Conservation (phyloP, 2,888 invertebrate species). For the Thyatira batis region DNA sequence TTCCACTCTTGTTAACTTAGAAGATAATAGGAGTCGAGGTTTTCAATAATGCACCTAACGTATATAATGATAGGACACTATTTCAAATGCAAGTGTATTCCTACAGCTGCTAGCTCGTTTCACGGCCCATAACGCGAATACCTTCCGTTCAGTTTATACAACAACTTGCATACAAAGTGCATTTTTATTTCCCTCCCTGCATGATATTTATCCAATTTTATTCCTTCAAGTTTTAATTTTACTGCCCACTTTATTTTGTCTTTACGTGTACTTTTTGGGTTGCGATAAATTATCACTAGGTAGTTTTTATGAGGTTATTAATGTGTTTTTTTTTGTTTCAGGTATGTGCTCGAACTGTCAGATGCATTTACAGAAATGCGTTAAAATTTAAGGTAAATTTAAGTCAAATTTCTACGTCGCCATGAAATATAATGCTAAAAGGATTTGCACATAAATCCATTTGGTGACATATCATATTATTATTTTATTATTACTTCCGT, state of each 20-base stretch:
- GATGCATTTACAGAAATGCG: background rate
- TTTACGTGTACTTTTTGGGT: background rate
- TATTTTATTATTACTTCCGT: too few relatives aligned
- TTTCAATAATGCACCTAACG: background rate
- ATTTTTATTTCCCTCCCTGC: slow-evolving; percentile 15
- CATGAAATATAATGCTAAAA: background rate
- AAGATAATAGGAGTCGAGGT: background rate
- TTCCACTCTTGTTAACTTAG: too few relatives aligned
- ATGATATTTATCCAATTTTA: slow-evolving; percentile 22
- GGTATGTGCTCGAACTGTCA: background rate
- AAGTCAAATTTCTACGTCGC: background rate
- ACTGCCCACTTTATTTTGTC: background rate
- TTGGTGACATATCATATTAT: background rate
- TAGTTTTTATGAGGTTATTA: background rate
- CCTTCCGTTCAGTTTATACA: slow-evolving; percentile 16
- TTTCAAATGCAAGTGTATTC: slow-evolving; percentile 4
- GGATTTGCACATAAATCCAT: background rate
- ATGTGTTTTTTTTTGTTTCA: background rate
- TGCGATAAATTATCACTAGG: too few relatives aligned
- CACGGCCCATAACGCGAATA: slow-evolving; percentile 53
- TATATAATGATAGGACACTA: slow-evolving; percentile 7
- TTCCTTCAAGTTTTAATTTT: slow-evolving; percentile 11
- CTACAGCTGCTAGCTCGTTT: slow-evolving; percentile 45
- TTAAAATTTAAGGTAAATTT: background rate
- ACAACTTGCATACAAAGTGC: slow-evolving; percentile 35